Conservation (phyloP, 2,797 vertebrate genomes). For the Capromys pilorides region DNA sequence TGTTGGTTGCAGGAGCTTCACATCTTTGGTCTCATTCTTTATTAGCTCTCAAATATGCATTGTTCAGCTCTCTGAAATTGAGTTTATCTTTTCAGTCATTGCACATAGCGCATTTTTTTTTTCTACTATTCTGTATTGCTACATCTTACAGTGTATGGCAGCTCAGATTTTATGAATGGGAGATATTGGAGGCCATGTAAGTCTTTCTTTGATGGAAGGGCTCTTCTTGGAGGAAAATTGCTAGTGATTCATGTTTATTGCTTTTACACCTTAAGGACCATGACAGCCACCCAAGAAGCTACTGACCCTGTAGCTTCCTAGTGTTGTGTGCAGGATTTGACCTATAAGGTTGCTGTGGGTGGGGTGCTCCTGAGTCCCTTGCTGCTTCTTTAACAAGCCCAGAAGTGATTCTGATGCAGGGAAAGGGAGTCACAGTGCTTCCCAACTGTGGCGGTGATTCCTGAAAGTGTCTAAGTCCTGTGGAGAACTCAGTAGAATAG, state of each 20-base stretch:
- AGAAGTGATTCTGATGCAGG: fast-evolving
- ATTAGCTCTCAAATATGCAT: not conserved
- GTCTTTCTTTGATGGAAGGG: not conserved
- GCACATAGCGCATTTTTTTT: no score
- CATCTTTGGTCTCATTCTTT: not conserved
- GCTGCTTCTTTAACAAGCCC: not conserved
- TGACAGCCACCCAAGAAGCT: not conserved
- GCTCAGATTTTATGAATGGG: not conserved
- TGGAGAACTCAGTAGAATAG: not conserved
- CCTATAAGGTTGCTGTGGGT: not conserved
- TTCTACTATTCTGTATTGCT: not conserved
- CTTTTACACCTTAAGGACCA: not conserved
- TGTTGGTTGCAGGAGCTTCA: fast-evolving
- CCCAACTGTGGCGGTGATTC: not conserved
- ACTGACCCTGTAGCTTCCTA: not conserved
- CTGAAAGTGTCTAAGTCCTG: not conserved
- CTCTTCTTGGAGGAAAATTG: not conserved
- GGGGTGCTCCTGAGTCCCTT: fast-evolving
- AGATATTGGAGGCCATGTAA: not conserved
- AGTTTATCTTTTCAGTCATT: not conserved
- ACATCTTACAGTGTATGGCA: not conserved
- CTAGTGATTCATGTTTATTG: not conserved
- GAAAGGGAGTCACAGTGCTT: fast-evolving
- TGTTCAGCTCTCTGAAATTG: not conserved
- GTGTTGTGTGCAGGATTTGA: not conserved